Percentiles rank a stretch among this genome's conserved stretches.
Conservation (phyloP, 2,113 vertebrate genomes). For the Cariama cristata region DNA sequence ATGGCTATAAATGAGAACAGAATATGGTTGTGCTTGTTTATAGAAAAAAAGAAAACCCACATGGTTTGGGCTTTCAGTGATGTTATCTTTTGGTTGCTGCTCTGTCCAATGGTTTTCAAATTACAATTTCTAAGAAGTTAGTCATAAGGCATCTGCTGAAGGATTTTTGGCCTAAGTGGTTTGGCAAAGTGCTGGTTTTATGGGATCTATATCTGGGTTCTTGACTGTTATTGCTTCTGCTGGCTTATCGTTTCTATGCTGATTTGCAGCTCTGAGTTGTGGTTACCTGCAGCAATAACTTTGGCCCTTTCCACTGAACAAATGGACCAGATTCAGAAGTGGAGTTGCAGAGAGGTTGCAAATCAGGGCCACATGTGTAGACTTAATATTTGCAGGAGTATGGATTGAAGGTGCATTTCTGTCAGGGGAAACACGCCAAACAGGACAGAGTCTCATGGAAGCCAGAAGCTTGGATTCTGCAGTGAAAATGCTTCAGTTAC, state of each 20-base stretch:
- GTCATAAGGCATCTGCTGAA: constrained; percentile 43
- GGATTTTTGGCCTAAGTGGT: constrained; percentile 41
- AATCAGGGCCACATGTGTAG: constrained; percentile 50
- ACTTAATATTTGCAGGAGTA: constrained; percentile 5
- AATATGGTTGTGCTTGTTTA: not conserved
- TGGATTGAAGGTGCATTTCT: not conserved
- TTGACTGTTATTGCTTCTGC: not conserved
- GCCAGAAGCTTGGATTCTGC: not conserved
- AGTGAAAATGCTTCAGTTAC: not conserved
- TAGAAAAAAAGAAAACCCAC: not conserved
- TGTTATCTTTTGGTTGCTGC: constrained; percentile 41
- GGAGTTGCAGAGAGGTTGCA: constrained; percentile 13
- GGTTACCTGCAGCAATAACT: constrained; percentile 56
- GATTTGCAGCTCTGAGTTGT: constrained; percentile 38
- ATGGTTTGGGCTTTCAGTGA: not conserved
- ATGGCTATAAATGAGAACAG: constrained; percentile 14
- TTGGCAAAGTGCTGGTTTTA: constrained; percentile 24
- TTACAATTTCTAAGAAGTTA: constrained; percentile 25
- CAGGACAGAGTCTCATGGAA: not conserved
- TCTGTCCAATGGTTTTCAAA: constrained; percentile 28
- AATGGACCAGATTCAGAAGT: constrained; percentile 37
- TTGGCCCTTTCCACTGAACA: constrained; percentile 1
- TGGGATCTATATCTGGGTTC: not conserved
- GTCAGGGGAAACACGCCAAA: not conserved
- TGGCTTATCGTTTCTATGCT: not conserved